Evolutionary conservation across 2,888 invertebrate genomes (phyloP), one percentile per base, ranked within the genome.

Genomic region (Clanis bilineata): DNA sequence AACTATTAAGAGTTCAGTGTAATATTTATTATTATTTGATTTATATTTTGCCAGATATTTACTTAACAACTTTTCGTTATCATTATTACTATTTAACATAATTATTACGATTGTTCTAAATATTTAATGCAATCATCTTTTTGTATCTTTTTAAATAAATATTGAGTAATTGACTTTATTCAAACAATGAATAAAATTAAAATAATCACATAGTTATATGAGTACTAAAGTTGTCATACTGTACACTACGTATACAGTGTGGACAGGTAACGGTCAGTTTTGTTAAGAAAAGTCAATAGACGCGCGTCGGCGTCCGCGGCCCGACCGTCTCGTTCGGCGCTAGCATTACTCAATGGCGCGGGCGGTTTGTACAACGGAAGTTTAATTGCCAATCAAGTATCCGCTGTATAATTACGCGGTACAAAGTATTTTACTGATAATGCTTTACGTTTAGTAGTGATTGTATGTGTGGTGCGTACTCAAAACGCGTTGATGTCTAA

Each of bases 221-320:
- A n/a, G n/a, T 18, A 44, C 21, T 41, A 25, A 18, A 43, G 39
- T 47, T 44, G 43, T 41, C 57, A 63, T 32, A 32, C 41, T 60
- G 39, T 21, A 2, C 15, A 45, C 43, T 57, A 44, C 5, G 32
- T 15, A 18, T 21, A 18, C 32, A 22, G 41, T 59, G 21, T 43
- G 67, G 67, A 62, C 65, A 64, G 57, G 63, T 82, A 83, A 84
- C 82, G 79, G 85, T 83, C 74, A 63, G 79, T 81, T 82, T 83
- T 80, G 77, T 85, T 76, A 63, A 76, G 72, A 77, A 79, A 80
- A 79, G 72, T 78, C 72, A 71, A 76, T 71, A 72, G 57, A 60
- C 45, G 63, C 12, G 1, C 36, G 36, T 36, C 36, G 68, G 63
- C 59, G n/a, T n/a, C n/a, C n/a, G n/a, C n/a, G n/a, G n/a, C n/a